These are phyloP conservation scores for Ganaspis sp. DNA, from an alignment of 1,140 invertebrate species.

Conservation along the genomic window DNA sequence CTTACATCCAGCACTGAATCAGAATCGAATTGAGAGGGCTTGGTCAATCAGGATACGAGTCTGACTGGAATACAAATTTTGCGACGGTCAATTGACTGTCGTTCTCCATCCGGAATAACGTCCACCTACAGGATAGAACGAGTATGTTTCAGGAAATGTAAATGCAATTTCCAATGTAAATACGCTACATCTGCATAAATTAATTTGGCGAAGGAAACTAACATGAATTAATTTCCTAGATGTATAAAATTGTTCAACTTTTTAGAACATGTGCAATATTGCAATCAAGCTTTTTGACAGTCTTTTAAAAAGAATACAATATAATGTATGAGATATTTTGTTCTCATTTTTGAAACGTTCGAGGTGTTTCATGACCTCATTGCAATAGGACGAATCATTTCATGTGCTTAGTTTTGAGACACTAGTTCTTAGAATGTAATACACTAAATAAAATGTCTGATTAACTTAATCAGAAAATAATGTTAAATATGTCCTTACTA, in stretches of 20 bases:
- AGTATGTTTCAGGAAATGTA: neutral
- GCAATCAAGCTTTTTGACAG: neutral
- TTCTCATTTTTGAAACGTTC: too few species aligned
- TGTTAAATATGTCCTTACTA: too few species aligned
- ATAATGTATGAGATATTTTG: too few species aligned
- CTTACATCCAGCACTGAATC: constrained; percentile 15
- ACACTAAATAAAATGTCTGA: too few species aligned
- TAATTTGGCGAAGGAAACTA: neutral
- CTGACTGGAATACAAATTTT: constrained; percentile 29
- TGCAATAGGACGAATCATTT: too few species aligned
- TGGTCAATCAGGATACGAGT: constrained; percentile 25
- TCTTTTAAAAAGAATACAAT: too few species aligned
- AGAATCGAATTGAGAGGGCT: constrained; percentile 8
- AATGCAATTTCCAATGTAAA: constrained; percentile 19
- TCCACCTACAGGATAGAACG: neutral
- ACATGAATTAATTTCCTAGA: neutral
- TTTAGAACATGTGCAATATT: neutral
- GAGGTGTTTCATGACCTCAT: too few species aligned
- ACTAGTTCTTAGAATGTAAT: too few species aligned
- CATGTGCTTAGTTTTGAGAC: too few species aligned
- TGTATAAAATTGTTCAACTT: neutral
- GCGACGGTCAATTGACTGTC: constrained; percentile 26
- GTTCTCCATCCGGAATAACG: neutral
- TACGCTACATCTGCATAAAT: constrained; percentile 14
- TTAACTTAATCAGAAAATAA: too few species aligned